A percentile compares a stretch with the other conserved stretches of the same genome.
Evolutionary conservation across 2,888 invertebrate genomes (phyloP).

Genomic region (Eilema caniola): DNA sequence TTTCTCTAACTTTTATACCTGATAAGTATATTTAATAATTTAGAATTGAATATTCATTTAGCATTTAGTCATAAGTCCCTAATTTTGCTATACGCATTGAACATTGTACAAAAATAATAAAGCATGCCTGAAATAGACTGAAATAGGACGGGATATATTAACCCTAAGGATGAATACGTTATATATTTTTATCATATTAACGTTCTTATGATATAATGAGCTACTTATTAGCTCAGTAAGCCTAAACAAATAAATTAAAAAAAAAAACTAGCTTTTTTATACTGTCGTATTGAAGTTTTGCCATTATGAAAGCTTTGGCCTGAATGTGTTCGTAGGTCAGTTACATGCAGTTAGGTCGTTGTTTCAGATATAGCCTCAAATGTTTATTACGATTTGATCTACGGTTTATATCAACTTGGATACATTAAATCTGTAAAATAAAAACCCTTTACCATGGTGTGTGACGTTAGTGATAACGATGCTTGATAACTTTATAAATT

Average conservation of each 20-base stretch:
- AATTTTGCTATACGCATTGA: not conserved
- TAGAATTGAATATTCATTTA: not conserved
- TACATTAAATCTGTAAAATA: conserved; percentile 54
- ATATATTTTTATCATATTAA: not conserved
- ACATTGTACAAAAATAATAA: not conserved
- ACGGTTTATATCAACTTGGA: conserved; percentile 50
- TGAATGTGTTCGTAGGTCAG: conserved; percentile 26
- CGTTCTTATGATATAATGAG: conserved; percentile 8
- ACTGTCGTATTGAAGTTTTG: conserved; percentile 12
- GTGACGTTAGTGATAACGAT: conserved; percentile 73
- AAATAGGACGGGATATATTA: not conserved
- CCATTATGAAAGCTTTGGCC: conserved; percentile 8
- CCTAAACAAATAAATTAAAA: conserved; percentile 21
- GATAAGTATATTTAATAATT: not conserved
- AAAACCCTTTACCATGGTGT: conserved; percentile 73
- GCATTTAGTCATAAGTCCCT: not conserved
- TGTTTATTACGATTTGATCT: conserved; percentile 53
- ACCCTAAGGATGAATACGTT: not conserved
- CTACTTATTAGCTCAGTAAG: conserved; percentile 13
- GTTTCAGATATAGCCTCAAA: conserved; percentile 26
- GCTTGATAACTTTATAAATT: conserved; percentile 58
- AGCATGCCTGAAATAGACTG: not conserved
- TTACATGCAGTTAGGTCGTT: conserved; percentile 71
- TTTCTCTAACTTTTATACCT: not conserved
- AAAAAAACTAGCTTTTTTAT: conserved; percentile 21